Evolutionary conservation across 2,113 vertebrate species (phyloP).

Genomic region (Phaethornis superciliosus): DNA sequence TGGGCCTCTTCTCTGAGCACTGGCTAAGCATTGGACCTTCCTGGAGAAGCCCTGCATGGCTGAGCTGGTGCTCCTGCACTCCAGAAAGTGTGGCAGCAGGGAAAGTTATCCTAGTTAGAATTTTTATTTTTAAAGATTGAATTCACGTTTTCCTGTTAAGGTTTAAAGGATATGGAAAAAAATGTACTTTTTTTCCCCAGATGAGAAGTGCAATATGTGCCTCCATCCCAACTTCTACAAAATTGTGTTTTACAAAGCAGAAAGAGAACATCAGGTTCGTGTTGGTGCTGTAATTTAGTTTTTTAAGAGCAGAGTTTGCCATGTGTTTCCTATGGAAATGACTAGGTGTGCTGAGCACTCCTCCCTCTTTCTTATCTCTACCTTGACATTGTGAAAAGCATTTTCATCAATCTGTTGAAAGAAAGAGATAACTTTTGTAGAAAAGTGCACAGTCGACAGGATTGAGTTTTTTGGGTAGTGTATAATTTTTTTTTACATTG

Average conservation of each 20-base stretch:
- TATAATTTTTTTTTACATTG: slow-evolving; percentile 50
- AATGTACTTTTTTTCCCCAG: background rate
- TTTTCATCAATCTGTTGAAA: slow-evolving; percentile 4
- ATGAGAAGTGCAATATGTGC: background rate
- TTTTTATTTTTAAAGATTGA: background rate
- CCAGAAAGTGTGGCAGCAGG: background rate
- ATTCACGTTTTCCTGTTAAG: background rate
- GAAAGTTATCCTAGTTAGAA: background rate
- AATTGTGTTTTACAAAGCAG: slow-evolving; percentile 14
- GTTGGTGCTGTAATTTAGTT: background rate
- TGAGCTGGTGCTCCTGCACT: background rate
- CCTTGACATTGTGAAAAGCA: slow-evolving; percentile 20
- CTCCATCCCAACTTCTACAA: background rate
- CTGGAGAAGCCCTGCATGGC: background rate
- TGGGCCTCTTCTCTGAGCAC: background rate
- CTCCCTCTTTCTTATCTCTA: slow-evolving; percentile 24
- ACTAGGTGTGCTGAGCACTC: background rate
- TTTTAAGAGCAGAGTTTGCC: background rate
- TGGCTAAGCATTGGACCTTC: background rate
- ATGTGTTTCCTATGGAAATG: slow-evolving; percentile 3
- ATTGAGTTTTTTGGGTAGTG: slow-evolving; percentile 45
- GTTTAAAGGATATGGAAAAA: background rate
- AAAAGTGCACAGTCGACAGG: background rate
- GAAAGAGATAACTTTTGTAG: slow-evolving; percentile 55
- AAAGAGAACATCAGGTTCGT: background rate